phyloP scores from a whole-genome alignment of 2,113 vertebrate species.

The Etheostoma cragini region DNA sequence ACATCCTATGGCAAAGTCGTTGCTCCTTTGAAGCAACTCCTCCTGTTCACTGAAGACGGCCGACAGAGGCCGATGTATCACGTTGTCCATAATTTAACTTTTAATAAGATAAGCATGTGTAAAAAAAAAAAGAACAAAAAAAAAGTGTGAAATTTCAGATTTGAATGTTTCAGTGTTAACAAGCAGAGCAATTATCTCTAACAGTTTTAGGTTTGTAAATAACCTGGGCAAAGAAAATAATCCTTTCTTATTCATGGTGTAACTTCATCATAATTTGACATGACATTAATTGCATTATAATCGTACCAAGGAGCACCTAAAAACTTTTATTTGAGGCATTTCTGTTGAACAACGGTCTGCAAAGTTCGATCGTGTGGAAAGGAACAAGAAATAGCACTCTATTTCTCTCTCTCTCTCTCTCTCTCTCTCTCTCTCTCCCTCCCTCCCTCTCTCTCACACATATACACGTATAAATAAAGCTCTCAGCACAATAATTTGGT shows the following conservation, averaged over 20 bases:
- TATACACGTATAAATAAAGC: background rate
- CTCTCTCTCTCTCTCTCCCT: too few species aligned
- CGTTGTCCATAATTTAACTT: background rate
- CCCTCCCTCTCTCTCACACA: background rate
- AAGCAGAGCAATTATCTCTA: conserved; percentile 15
- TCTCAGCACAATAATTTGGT: background rate
- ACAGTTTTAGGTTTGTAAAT: background rate
- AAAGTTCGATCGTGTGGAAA: background rate
- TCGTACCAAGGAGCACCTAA: background rate
- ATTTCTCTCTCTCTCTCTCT: background rate
- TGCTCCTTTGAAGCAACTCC: background rate
- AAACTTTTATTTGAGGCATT: background rate
- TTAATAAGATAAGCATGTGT: background rate
- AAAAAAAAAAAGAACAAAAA: background rate
- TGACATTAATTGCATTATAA: background rate
- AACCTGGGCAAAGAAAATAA: background rate
- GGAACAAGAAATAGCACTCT: too few species aligned
- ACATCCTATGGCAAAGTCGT: background rate
- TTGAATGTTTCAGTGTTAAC: conserved; percentile 2
- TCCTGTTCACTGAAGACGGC: background rate
- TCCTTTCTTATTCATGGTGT: background rate
- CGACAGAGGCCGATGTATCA: background rate
- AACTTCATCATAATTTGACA: background rate
- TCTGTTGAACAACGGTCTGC: background rate
- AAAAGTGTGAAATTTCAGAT: background rate